Conservation (phyloP, 2,888 invertebrate genomes). For the Aspidapion aeneum region DNA sequence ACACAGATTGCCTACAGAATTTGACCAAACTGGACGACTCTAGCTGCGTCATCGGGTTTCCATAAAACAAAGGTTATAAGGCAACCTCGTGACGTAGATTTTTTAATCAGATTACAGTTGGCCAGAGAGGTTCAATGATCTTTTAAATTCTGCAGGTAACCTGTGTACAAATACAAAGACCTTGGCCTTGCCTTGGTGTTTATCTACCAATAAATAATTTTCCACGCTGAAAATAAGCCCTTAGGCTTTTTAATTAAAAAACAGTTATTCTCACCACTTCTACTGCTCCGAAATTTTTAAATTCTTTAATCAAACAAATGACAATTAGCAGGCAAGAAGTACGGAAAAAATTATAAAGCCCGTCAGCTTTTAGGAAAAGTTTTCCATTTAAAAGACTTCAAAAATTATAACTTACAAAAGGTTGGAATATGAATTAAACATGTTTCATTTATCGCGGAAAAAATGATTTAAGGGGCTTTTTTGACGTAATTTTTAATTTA, state of each 20-base stretch:
- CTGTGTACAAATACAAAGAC: no score
- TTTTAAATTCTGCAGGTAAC: no score
- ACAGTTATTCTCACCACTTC: not conserved
- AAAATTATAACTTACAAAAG: constrained; percentile 5
- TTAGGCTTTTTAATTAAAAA: not conserved
- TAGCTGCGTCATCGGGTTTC: no score
- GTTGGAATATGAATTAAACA: not conserved
- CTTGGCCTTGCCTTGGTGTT: no score
- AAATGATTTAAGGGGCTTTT: constrained; percentile 16
- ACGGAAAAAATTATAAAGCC: not conserved
- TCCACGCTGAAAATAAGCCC: no score
- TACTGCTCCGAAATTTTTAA: not conserved
- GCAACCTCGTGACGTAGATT: no score
- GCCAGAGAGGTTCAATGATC: no score
- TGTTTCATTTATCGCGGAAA: not conserved
- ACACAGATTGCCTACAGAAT: no score
- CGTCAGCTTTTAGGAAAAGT: not conserved
- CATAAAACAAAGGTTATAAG: no score
- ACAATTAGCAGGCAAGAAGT: not conserved
- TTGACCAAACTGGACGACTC: no score
- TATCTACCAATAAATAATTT: no score
- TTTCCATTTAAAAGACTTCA: not conserved
- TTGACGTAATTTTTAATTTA: constrained; percentile 33
- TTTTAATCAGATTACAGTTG: no score
- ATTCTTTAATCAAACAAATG: not conserved